These are phyloP conservation scores for Muscidifurax raptorellus DNA, from an alignment of 1,140 invertebrate species.

Conservation along the genomic window DNA sequence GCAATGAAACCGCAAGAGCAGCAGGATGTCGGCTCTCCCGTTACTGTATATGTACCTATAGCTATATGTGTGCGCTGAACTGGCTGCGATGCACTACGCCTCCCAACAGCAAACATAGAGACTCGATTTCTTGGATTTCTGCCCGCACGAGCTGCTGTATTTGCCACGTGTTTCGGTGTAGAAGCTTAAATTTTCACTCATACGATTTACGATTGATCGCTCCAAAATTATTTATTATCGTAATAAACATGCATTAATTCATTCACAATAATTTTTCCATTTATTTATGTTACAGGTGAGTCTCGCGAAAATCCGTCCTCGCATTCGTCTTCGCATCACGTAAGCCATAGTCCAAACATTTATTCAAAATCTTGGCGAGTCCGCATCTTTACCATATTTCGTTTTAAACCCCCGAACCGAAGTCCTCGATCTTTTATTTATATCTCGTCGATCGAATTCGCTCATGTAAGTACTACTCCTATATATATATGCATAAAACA, in stretches of 20 bases:
- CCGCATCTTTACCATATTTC: not conserved
- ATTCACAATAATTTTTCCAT: no score
- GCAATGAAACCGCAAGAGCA: conserved; percentile 38
- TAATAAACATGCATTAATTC: no score
- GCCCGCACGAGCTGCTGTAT: not conserved
- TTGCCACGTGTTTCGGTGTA: no score
- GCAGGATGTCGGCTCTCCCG: conserved; percentile 47
- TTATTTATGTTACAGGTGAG: conserved; percentile 33
- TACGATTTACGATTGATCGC: no score
- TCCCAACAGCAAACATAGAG: not conserved
- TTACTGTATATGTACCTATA: not conserved
- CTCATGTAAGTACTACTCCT: not conserved
- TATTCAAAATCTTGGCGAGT: not conserved
- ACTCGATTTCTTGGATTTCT: not conserved
- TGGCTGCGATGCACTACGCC: not conserved
- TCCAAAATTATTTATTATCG: no score
- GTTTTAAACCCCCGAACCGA: no score
- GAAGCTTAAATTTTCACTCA: no score
- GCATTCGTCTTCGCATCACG: not conserved
- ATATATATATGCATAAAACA: no score
- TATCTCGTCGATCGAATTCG: no score
- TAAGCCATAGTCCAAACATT: not conserved
- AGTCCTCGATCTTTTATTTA: no score
- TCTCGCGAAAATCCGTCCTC: not conserved
- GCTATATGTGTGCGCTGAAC: not conserved